Conservation (phyloP, 2,113 vertebrate species). For the Syngnathus typhle region DNA sequence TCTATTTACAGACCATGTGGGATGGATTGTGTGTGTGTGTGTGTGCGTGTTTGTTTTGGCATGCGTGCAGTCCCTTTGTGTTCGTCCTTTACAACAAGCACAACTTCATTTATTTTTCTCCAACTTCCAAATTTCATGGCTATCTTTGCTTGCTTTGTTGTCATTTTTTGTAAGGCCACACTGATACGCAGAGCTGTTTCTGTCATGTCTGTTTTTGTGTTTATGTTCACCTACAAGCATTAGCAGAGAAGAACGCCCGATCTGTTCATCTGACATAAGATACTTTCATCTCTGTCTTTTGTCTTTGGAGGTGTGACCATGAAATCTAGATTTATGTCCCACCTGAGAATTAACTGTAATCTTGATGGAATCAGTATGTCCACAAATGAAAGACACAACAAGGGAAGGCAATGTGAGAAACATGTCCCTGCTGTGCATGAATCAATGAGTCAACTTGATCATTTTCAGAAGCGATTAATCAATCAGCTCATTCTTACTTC, state of each 20-base stretch:
- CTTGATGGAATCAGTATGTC: not conserved
- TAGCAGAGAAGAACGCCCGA: not conserved
- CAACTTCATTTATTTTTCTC: not conserved
- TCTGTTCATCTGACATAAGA: not conserved
- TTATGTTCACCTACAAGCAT: too few relatives aligned
- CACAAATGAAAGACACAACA: not conserved
- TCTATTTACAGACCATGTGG: slow-evolving; percentile 67
- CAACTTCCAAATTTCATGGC: not conserved
- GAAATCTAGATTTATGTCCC: not conserved
- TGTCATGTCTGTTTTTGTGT: too few relatives aligned
- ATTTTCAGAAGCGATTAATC: slow-evolving; percentile 27
- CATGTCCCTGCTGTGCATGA: slow-evolving; percentile 4
- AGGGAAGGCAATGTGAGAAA: slow-evolving; percentile 9
- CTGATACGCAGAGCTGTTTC: not conserved
- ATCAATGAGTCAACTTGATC: slow-evolving; percentile 34
- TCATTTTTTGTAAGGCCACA: not conserved
- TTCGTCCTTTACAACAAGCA: slow-evolving; percentile 17
- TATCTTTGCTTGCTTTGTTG: not conserved
- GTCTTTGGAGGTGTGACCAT: not conserved
- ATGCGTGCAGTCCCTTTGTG: slow-evolving; percentile 39
- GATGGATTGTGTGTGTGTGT: slow-evolving; percentile 48
- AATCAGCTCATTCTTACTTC: slow-evolving; percentile 28
- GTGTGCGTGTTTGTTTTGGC: not conserved
- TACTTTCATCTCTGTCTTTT: not conserved
- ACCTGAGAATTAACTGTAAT: not conserved